These are phyloP conservation scores for Drosophila pseudoobscura DNA, from an alignment of 1,140 invertebrate genomes.

Conservation along the genomic window DNA sequence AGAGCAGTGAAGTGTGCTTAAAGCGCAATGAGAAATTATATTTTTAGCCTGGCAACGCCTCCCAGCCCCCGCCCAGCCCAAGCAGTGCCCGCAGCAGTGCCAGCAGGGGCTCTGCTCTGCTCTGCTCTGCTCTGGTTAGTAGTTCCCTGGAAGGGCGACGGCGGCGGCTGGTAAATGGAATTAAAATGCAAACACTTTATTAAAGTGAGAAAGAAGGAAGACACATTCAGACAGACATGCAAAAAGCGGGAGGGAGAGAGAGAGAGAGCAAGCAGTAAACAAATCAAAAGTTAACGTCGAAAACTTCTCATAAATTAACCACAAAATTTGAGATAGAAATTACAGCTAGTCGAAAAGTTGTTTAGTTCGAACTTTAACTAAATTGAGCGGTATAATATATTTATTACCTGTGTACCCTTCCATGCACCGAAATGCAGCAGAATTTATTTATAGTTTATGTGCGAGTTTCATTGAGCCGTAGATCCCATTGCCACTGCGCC, in stretches of 20 bases:
- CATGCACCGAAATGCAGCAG: neutral
- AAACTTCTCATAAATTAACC: constrained; percentile 35
- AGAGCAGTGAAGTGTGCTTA: constrained; percentile 59
- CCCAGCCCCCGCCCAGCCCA: neutral
- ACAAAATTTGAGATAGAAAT: neutral
- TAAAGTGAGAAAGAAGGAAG: constrained; percentile 36
- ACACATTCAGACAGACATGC: too few relatives aligned
- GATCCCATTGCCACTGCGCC: constrained; percentile 38
- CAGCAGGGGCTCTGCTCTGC: too few relatives aligned
- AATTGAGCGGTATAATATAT: too few relatives aligned
- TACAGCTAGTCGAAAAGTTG: neutral
- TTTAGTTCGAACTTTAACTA: constrained; percentile 1
- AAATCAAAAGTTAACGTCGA: constrained; percentile 38
- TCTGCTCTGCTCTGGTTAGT: constrained; percentile 4
- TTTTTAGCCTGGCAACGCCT: constrained; percentile 50
- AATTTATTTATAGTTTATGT: constrained; percentile 47
- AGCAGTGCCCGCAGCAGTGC: neutral
- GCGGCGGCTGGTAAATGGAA: constrained; percentile 29
- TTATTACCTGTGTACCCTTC: too few relatives aligned
- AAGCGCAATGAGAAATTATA: constrained; percentile 64
- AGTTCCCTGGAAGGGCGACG: neutral
- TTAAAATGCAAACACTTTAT: constrained; percentile 52
- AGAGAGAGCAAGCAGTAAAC: constrained; percentile 1
- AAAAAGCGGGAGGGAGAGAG: neutral
- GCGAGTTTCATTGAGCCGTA: constrained; percentile 49